Evolutionary conservation across 2,113 vertebrate genomes (phyloP), one percentile per base, ranked within the genome.

Genomic region (Empidonax alnorum): DNA sequence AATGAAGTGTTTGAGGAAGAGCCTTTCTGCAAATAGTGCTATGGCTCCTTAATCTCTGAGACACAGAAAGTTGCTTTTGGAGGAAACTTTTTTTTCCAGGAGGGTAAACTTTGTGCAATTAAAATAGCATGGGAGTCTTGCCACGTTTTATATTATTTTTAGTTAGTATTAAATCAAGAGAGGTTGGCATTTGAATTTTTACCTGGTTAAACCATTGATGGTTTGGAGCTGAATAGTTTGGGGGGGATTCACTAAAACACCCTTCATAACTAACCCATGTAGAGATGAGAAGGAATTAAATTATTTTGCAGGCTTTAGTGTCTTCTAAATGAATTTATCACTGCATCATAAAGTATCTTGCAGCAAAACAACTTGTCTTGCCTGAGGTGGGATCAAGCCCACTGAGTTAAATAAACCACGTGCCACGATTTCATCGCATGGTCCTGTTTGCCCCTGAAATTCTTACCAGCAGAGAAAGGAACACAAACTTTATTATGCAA

Each of bases 1-100:
- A 96, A 95, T 92, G 52, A 92, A 84, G 66, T 87, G 72, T 94
- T 96, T 95, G 95, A 96, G 93, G 74, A 90, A 75, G 65, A 86
- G 22, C 77, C 55, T 19, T 89, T 97, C 63, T 93, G 93, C 84
- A 96, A 83, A 91, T 80, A 97, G 55, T 84, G 62, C 20, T 65
- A 27, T 50, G 74, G 59, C 85, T 80, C 84, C 82, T 85, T 87
- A 77, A 93, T 91, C 93, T 96, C 83, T 84, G 65, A 71, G 46
- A 73, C 33, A 30, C 53, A 75, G 18, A 39, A 90, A 62, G 30
- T 79, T 95, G 23, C 41, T 90, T 56, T 83, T 49, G 76, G 69
- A 55, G 84, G 59, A 95, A 92, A 96, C 53, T 84, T 12, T 37
- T 87, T 93, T 68, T 93, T 68, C 39, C 10, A 61, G 82, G 85